Evolutionary conservation across 2,113 vertebrate genomes (phyloP), one percentile per base, ranked within the genome.

Genomic region (Lynx canadensis): DNA sequence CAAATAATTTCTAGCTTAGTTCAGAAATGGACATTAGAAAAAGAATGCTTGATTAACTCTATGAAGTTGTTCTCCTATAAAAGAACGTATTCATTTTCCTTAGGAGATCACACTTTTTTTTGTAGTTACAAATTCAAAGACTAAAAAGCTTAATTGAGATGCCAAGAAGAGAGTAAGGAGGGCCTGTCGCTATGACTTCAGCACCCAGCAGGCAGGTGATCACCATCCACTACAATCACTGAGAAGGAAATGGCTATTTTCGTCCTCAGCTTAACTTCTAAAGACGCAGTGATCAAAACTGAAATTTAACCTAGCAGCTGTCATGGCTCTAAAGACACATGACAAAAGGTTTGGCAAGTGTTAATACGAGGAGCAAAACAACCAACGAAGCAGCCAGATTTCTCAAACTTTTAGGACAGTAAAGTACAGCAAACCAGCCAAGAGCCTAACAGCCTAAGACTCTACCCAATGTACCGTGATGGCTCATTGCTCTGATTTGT

Each of bases 321-420:
- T 93, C 94, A 96, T 85, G 74, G 93, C 94, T 90, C 81, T 96
- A 85, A 97, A 96, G 76, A 94, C 31, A 38, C 90, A 60, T 38
- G 80, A 97, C 88, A 95, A 98, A 97, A 91, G 89, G 21, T 84
- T 91, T 98, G 97, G 97, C 98, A 96, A 97, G 87, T 84, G 83
- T 95, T 96, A 95, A 95, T 91, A 95, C 83, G 94, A 94, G 91
- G 0, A 74, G 71, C 60, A 90, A 97, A 96, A 96, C 81, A 83
- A 94, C 89, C 55, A 73, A 94, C 81, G 73, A 89, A 97, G 68
- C 91, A 92, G 78, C 80, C 84, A 88, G 88, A 95, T 68, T 94
- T 97, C 89, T 90, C 85, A 78, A 91, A 93, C 91, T 73, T 85
- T 85, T 33, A 36, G 60, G 71, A 89, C 68, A 84, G 87, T 52